Conservation (phyloP, 2,113 vertebrate species). For the Microcebus lehilahytsara region DNA sequence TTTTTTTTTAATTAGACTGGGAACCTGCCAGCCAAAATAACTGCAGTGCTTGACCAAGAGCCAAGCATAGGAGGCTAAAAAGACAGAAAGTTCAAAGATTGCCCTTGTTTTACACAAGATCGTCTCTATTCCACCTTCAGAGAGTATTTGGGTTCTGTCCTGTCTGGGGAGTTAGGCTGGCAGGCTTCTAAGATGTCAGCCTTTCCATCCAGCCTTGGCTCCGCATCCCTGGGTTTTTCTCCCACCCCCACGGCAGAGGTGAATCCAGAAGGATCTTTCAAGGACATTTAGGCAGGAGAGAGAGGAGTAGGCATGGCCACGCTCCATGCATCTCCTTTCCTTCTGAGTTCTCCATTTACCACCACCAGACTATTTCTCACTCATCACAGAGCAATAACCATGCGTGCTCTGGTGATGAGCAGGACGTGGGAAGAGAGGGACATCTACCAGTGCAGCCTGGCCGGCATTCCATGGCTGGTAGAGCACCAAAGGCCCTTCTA, state of each 20-base stretch:
- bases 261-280: not conserved
- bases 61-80: not conserved
- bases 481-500: not conserved
- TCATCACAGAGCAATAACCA: not conserved
- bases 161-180: not conserved
- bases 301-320: not conserved
- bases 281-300: not conserved
- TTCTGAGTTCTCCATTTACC: not conserved
- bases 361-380: not conserved
- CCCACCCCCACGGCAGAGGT: not conserved
- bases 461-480: not conserved
- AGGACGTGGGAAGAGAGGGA: not conserved
- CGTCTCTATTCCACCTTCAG: not conserved
- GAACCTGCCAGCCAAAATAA: not conserved
- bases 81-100: not conserved
- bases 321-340: not conserved
- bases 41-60: not conserved
- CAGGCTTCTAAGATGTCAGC: not conserved
- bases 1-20: not conserved
- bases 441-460: not conserved
- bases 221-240: not conserved
- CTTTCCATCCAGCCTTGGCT: not conserved
- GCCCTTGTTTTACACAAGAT: constrained; percentile 22
- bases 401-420: not conserved
- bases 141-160: not conserved